phyloP scores from a whole-genome alignment of 2,888 invertebrate genomes.

The Resseliella maxima region DNA sequence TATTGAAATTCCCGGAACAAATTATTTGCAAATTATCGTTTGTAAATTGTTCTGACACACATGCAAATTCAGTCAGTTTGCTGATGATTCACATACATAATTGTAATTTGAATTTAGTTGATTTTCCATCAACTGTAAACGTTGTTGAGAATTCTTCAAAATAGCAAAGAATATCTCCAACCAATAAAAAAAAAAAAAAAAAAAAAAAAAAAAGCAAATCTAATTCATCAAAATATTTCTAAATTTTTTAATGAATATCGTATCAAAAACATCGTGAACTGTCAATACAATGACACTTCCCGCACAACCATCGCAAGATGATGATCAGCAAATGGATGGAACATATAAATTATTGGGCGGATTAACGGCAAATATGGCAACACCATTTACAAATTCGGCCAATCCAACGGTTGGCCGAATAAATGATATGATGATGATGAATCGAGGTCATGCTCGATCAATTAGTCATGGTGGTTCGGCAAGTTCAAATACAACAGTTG shows the following conservation, averaged over 20 bases:
- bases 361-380: too few species aligned
- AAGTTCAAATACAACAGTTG: neutral
- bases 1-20: neutral
- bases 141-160: conserved; percentile 10
- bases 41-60: conserved; percentile 10
- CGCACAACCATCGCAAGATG: conserved; percentile 22
- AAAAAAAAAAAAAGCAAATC: too few species aligned
- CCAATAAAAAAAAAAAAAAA: too few species aligned
- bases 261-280: neutral
- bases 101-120: neutral
- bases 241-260: neutral
- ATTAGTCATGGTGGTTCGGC: conserved; percentile 81
- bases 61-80: neutral
- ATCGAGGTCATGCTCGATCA: conserved; percentile 79
- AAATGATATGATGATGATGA: conserved; percentile 58
- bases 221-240: neutral
- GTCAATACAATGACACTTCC: conserved; percentile 42
- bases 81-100: conserved; percentile 11
- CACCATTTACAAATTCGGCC: conserved; percentile 49
- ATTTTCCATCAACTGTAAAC: neutral
- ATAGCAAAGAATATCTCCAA: conserved; percentile 31
- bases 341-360: conserved; percentile 11
- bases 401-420: conserved; percentile 53
- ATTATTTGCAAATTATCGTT: neutral
- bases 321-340: conserved; percentile 26